Conservation (phyloP, 2,797 vertebrate species). For the Chrosomus eos region DNA sequence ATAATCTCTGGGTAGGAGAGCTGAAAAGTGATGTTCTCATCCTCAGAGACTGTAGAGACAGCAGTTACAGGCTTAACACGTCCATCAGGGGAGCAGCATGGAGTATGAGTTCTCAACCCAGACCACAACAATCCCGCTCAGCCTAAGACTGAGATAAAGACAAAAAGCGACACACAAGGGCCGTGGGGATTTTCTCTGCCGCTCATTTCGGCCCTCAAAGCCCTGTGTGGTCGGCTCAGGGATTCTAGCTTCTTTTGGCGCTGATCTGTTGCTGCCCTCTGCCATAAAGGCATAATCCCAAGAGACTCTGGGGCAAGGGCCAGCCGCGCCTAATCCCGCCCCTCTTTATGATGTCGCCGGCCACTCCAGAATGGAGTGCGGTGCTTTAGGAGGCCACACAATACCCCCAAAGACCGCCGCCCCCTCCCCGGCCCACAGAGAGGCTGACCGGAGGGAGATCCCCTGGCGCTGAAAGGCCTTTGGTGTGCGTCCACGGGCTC, state of each 20-base stretch:
- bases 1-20: neutral
- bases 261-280: conserved; percentile 63
- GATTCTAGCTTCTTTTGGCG: conserved; percentile 51
- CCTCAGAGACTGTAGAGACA: conserved; percentile 46
- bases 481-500: conserved; percentile 58
- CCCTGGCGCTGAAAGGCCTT: conserved; percentile 60
- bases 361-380: conserved; percentile 63
- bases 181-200: conserved; percentile 62
- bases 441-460: conserved; percentile 54
- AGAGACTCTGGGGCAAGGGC: conserved; percentile 67
- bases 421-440: conserved; percentile 52
- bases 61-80: conserved; percentile 55
- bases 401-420: conserved; percentile 56
- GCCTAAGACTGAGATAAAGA: conserved; percentile 48
- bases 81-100: conserved; percentile 52
- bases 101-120: conserved; percentile 51
- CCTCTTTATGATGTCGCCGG: conserved; percentile 63
- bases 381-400: conserved; percentile 62
- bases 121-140: conserved; percentile 48
- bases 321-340: conserved; percentile 63
- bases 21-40: conserved; percentile 31
- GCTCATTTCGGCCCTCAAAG: conserved; percentile 63
- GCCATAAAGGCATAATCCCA: conserved; percentile 67
- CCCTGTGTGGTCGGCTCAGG: conserved; percentile 51
- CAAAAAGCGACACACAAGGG: conserved; percentile 51